Evolutionary conservation across 2,888 invertebrate species (phyloP).

Genomic region (Adineta ricciae): DNA sequence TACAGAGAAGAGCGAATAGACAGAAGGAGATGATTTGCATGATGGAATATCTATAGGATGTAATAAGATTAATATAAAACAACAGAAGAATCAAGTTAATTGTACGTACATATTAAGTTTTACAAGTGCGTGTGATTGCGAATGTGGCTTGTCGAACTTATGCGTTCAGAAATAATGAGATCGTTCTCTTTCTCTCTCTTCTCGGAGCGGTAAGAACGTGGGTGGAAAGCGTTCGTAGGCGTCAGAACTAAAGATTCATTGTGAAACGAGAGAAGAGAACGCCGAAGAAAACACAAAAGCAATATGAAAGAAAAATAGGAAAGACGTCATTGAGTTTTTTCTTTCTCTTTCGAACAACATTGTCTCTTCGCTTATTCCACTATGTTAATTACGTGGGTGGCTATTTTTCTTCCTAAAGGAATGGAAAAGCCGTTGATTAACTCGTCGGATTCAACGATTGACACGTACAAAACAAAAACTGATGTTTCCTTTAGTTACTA

Average conservation of each 20-base stretch:
- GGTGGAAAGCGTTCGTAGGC: neutral
- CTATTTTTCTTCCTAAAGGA: neutral
- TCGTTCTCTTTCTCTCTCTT: neutral
- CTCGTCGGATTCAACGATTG: too few species aligned
- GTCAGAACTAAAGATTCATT: neutral
- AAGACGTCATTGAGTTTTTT: neutral
- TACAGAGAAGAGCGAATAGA: neutral
- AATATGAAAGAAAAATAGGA: neutral
- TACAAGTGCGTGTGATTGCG: neutral
- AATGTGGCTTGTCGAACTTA: neutral
- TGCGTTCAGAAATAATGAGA: neutral
- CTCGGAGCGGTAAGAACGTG: neutral
- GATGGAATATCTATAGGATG: neutral
- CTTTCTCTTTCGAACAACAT: neutral
- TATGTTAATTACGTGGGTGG: neutral
- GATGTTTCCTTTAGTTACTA: neutral
- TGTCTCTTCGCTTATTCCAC: neutral
- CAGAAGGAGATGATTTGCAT: neutral
- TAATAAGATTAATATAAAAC: too few species aligned
- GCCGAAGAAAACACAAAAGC: neutral
- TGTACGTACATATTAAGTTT: neutral
- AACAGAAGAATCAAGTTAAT: too few species aligned
- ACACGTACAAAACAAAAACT: neutral
- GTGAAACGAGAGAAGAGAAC: neutral
- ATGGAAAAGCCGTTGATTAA: neutral